These are phyloP conservation scores for Monodelphis domestica DNA, from an alignment of 2,797 vertebrate genomes.

Conservation along the genomic window DNA sequence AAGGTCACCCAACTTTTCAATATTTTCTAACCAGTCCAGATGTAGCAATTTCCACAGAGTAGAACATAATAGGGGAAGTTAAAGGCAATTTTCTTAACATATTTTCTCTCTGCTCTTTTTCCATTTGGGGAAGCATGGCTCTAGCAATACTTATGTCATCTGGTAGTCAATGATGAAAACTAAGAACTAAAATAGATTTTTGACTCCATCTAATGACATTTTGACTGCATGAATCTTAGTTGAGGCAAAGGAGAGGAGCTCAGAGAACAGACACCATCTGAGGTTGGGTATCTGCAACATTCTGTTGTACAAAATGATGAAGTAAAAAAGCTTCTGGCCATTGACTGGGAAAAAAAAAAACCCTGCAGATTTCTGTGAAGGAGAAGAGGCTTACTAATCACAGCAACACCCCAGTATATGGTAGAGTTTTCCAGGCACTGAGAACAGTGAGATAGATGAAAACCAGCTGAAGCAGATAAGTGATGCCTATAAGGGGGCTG, in stretches of 20 bases:
- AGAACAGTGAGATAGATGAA: background rate
- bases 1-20: background rate
- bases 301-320: background rate
- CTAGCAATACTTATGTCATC: background rate
- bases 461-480: background rate
- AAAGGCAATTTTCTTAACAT: background rate
- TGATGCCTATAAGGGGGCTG: background rate
- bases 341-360: no score
- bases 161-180: background rate
- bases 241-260: background rate
- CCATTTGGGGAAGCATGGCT: background rate
- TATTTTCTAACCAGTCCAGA: background rate
- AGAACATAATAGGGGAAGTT: background rate
- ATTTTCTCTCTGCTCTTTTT: background rate
- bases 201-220: background rate
- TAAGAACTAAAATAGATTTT: background rate
- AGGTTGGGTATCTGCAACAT: background rate
- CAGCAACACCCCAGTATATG: background rate
- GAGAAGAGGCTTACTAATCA: background rate
- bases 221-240: background rate
- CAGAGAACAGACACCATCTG: background rate
- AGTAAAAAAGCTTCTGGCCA: background rate
- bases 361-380: background rate
- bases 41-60: background rate
- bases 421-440: background rate